Conservation (phyloP, 1,140 invertebrate genomes). For the Leucophenga varia region DNA sequence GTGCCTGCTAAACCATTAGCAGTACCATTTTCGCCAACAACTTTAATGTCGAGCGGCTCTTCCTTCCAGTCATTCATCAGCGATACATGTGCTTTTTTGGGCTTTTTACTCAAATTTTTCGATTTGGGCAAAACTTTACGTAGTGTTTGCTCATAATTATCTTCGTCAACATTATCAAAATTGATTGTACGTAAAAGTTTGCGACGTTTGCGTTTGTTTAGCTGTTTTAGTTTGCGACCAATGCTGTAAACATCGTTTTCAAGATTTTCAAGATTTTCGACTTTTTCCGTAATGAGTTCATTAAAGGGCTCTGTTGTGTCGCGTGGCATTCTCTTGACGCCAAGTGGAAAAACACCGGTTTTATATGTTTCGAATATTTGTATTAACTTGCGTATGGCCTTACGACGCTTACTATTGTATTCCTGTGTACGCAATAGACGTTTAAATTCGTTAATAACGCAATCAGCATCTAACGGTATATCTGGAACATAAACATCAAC, state of each 20-base stretch:
- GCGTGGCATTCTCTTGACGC: slow-evolving; percentile 59
- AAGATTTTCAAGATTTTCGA: slow-evolving; percentile 33
- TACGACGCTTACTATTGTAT: slow-evolving; percentile 39
- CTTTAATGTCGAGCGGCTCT: slow-evolving; percentile 25
- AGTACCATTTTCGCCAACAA: not conserved
- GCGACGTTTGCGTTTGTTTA: slow-evolving; percentile 48
- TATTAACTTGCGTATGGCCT: slow-evolving; percentile 35
- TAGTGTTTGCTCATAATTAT: slow-evolving; percentile 43
- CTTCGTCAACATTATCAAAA: slow-evolving; percentile 44
- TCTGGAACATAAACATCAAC: slow-evolving; percentile 73
- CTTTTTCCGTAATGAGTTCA: slow-evolving; percentile 44
- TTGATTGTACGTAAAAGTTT: slow-evolving; percentile 43
- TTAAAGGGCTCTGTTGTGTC: slow-evolving; percentile 24
- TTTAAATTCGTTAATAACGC: slow-evolving; percentile 41
- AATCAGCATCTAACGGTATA: slow-evolving; percentile 61
- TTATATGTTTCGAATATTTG: slow-evolving; percentile 57
- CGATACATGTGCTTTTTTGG: slow-evolving; percentile 31
- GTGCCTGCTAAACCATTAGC: not conserved
- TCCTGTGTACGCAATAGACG: slow-evolving; percentile 34
- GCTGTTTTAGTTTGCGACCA: slow-evolving; percentile 43
- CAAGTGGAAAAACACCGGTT: slow-evolving; percentile 65
- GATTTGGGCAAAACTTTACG: slow-evolving; percentile 36
- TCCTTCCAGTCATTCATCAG: slow-evolving; percentile 40
- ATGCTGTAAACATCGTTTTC: slow-evolving; percentile 40
- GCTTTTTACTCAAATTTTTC: slow-evolving; percentile 30